Conservation (phyloP, 1,140 invertebrate species). For the Acromyrmex heyeri region DNA sequence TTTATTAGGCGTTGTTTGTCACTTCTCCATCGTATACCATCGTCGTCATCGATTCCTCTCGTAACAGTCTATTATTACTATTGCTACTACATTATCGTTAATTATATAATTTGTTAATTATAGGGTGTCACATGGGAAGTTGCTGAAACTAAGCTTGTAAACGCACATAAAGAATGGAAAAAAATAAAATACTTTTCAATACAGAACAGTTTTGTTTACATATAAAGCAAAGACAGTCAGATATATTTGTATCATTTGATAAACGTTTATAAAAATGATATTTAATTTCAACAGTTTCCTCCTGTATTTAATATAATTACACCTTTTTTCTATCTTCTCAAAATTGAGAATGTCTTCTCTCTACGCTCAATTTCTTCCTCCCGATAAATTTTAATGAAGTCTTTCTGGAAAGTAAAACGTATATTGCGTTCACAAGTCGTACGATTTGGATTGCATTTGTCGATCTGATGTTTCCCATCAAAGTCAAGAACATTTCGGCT, state of each 20-base stretch:
- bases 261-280: too few species aligned
- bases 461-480: slow-evolving; percentile 33
- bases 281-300: too few species aligned
- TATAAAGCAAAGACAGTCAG: too few species aligned
- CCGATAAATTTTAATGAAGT: not conserved
- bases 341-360: not conserved
- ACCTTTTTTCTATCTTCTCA: not conserved
- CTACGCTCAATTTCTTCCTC: not conserved
- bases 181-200: too few species aligned
- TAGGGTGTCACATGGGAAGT: too few species aligned
- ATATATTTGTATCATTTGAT: too few species aligned
- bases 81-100: not conserved
- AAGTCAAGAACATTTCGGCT: slow-evolving; percentile 33
- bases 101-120: not conserved
- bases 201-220: too few species aligned
- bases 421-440: not conserved
- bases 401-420: not conserved
- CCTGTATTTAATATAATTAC: not conserved
- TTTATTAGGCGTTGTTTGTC: slow-evolving; percentile 39
- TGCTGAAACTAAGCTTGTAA: too few species aligned
- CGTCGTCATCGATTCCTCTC: not conserved
- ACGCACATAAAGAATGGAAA: too few species aligned
- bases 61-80: not conserved
- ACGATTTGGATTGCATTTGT: not conserved
- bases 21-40: not conserved